Conservation (phyloP, 2,113 vertebrate genomes). For the Ctenodactylus gundi region DNA sequence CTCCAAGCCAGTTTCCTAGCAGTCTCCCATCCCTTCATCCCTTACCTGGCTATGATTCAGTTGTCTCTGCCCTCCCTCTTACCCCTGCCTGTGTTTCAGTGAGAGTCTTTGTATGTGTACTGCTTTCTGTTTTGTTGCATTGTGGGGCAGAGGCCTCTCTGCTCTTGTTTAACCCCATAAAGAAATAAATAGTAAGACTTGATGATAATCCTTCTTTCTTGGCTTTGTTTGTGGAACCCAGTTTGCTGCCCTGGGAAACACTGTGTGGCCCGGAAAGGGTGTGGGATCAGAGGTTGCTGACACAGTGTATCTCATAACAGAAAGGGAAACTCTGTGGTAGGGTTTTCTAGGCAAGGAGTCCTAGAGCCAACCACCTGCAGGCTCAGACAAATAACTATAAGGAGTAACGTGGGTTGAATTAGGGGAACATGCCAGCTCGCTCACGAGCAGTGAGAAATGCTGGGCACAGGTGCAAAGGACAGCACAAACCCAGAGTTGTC, state of each 20-base stretch:
- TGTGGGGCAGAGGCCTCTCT: conserved; percentile 74
- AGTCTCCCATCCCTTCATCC: conserved; percentile 36
- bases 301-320: background rate
- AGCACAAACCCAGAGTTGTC: background rate
- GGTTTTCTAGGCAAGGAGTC: background rate
- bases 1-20: conserved; percentile 73
- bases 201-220: conserved; percentile 62
- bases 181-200: conserved; percentile 80
- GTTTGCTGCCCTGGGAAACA: background rate
- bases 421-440: background rate
- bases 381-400: background rate
- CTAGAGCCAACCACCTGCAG: background rate
- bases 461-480: background rate
- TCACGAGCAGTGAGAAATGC: background rate
- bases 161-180: conserved; percentile 76
- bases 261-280: background rate
- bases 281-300: background rate
- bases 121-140: conserved; percentile 76
- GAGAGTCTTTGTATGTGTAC: conserved; percentile 74
- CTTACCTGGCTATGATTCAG: conserved; percentile 66
- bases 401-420: background rate
- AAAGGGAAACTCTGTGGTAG: background rate
- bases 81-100: conserved; percentile 67
- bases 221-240: conserved; percentile 43
- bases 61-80: conserved; percentile 53